Evolutionary conservation across 2,888 invertebrate species (phyloP).

Genomic region (Zonitis immaculata): DNA sequence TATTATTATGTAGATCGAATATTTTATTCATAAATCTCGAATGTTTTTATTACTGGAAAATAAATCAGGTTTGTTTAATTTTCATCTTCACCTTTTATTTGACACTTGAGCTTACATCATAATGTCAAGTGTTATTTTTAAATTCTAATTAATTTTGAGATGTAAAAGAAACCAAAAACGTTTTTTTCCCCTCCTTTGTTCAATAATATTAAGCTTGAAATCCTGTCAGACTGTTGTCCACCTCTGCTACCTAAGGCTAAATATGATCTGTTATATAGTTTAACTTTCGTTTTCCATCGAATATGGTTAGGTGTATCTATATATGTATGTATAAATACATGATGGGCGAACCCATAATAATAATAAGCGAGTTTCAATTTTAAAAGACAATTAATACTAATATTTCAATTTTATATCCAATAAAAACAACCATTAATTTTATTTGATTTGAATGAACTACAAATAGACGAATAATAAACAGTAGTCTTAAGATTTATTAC

Average conservation of each 20-base stretch:
- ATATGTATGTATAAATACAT: no score
- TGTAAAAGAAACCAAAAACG: not conserved
- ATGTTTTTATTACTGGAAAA: no score
- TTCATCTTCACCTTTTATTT: not conserved
- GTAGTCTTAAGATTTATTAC: not conserved
- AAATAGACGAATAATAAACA: not conserved
- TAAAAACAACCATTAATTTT: not conserved
- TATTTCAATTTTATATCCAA: not conserved
- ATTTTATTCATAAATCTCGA: not conserved
- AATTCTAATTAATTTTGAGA: not conserved
- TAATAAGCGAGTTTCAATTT: not conserved
- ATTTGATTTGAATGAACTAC: not conserved
- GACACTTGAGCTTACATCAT: not conserved
- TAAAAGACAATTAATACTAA: not conserved
- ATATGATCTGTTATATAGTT: conserved; percentile 37
- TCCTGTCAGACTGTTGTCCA: conserved; percentile 3
- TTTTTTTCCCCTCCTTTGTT: no score
- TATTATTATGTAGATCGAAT: not conserved
- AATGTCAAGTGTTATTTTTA: not conserved
- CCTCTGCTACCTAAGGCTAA: conserved; percentile 9
- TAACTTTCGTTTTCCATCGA: conserved; percentile 40
- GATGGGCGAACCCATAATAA: not conserved
- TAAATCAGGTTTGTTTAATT: no score
- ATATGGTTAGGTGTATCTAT: conserved; percentile 29
- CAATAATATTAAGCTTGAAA: not conserved